These are phyloP conservation scores for Montipora sp. DNA, from an alignment of 64 coral and sea anemone genomes.

Conservation along the genomic window DNA sequence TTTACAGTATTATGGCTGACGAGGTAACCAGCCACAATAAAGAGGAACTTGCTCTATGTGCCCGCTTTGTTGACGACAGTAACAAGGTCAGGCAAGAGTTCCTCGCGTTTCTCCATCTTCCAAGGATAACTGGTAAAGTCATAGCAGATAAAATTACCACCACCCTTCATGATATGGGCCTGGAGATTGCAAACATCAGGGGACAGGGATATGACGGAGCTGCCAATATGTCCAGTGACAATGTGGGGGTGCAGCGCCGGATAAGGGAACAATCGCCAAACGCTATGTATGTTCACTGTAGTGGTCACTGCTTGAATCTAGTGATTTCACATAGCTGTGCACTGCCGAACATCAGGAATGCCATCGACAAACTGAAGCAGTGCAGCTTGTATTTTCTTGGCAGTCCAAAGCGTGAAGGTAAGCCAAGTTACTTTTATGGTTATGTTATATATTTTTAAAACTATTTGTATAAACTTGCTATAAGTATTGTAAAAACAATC, in stretches of 20 bases:
- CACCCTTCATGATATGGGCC: no score
- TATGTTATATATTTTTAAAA: no score
- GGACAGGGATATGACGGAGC: not conserved
- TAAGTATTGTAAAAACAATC: no score
- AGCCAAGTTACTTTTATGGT: no score
- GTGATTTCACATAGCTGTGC: slow-evolving; percentile 56
- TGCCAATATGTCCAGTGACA: no score
- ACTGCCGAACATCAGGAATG: not conserved
- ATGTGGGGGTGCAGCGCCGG: slow-evolving; percentile 28
- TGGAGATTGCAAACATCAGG: no score
- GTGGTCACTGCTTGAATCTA: slow-evolving; percentile 61
- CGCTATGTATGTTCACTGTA: slow-evolving; percentile 70
- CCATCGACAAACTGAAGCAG: no score
- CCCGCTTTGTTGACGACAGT: slow-evolving; percentile 48
- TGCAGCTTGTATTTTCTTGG: no score
- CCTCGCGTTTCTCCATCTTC: slow-evolving; percentile 47
- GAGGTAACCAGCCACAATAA: slow-evolving; percentile 68
- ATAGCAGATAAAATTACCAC: no score
- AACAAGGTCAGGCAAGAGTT: slow-evolving; percentile 62
- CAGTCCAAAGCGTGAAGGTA: no score
- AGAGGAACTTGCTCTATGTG: slow-evolving; percentile 66
- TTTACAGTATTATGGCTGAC: slow-evolving; percentile 43
- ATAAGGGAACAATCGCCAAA: slow-evolving; percentile 51
- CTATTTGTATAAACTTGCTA: no score
- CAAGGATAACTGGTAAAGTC: not conserved